Base-by-base conservation (phyloP, 2,888 invertebrate genomes). In the Axea sp. region DNA sequence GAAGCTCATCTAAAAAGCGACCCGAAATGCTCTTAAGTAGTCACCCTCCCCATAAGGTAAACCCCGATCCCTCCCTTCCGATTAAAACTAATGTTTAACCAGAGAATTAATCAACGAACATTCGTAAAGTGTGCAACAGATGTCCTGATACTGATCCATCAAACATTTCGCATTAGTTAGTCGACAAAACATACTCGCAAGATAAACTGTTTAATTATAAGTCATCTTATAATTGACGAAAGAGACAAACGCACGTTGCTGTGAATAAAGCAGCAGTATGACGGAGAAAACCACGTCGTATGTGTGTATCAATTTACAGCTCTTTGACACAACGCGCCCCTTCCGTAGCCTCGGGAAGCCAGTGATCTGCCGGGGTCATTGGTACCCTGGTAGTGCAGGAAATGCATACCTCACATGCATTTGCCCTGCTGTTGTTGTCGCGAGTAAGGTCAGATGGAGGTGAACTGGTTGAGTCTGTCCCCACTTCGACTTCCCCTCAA, bases 241-340 rank as follows among this genome's bases (percentile, higher is more conserved):
- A 43, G 31, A 41, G 41, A 43, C 57, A 43, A 57, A 57, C 12
- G 43, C 31, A 43, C 43, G 31, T 9, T 11, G 24, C 49, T 33
- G 2, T 33, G 14, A 14, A 22, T 7, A 8, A 33, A n/a, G n/a
- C n/a, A n/a, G n/a, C n/a, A n/a, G n/a, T n/a, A n/a, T n/a, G 30
- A 9, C 30, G 7, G 31, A 35, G 45, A 30, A 47, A 47, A 47
- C 31, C 17, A 30, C 45, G 45, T 31, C 30, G 14, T 41, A 19
- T 51, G 4, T 6, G 64, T 15, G 60, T 65, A 67, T 73, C 65
- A 47, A 17, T 59, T 72, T 65, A 47, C 65, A 59, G 45, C 73
- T 67, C 72, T 73, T 65, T 65, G 65, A 59, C 51, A 43, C 45
- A 65, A 45, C 17, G 45, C 53, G 49, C 43, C 67, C 57, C 47